Evolutionary conservation across 2,797 vertebrate genomes (phyloP).

Genomic region (Geranospiza caerulescens): DNA sequence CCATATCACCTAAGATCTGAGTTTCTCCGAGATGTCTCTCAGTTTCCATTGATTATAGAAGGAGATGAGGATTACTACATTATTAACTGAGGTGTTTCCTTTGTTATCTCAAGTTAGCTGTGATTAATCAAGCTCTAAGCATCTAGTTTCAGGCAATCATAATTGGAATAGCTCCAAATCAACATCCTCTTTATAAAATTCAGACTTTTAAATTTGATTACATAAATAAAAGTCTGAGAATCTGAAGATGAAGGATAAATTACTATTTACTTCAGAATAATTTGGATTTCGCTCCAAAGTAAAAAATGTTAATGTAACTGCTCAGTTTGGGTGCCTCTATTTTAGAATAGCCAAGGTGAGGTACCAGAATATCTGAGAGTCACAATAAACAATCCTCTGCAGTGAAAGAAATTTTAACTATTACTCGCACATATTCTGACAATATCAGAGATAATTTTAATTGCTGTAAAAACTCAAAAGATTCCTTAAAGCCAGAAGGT

Average conservation of each 20-base stretch:
- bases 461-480: background rate
- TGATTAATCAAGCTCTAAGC: background rate
- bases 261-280: background rate
- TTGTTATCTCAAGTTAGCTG: background rate
- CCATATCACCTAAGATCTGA: background rate
- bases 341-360: background rate
- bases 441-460: background rate
- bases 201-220: background rate
- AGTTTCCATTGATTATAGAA: background rate
- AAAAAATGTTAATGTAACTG: background rate
- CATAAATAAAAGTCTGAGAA: background rate
- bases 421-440: background rate
- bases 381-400: background rate
- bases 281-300: background rate
- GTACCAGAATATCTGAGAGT: background rate
- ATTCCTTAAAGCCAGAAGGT: background rate
- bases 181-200: background rate
- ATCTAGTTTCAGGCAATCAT: background rate
- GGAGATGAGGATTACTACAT: background rate
- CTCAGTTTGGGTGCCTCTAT: background rate
- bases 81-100: background rate
- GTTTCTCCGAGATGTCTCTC: background rate
- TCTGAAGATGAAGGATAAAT: background rate
- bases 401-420: background rate
- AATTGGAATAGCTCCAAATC: background rate